Conservation (phyloP, 2,797 vertebrate species). For the Betta splendens region DNA sequence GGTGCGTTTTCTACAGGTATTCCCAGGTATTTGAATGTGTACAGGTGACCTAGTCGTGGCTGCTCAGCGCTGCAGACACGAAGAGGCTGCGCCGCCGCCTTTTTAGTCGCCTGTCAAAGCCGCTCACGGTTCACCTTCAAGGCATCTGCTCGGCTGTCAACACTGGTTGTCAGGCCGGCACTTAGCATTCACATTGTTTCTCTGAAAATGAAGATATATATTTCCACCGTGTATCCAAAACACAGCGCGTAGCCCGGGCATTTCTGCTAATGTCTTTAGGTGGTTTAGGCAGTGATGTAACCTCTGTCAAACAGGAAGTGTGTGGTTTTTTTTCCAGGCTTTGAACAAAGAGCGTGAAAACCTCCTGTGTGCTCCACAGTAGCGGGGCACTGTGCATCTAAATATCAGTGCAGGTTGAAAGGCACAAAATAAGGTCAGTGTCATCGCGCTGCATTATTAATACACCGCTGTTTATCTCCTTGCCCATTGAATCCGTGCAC, state of each 20-base stretch:
- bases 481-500: slow-evolving; percentile 76
- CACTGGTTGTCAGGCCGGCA: slow-evolving; percentile 73
- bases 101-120: slow-evolving; percentile 76
- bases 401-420: slow-evolving; percentile 85
- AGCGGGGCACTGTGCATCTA: slow-evolving; percentile 79
- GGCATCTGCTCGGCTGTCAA: slow-evolving; percentile 78
- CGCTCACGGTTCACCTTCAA: slow-evolving; percentile 77
- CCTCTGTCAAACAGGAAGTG: slow-evolving; percentile 78
- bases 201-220: slow-evolving; percentile 73
- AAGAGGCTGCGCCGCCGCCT: slow-evolving; percentile 57
- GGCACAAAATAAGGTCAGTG: slow-evolving; percentile 86
- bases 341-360: slow-evolving; percentile 79
- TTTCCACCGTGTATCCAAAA: slow-evolving; percentile 60
- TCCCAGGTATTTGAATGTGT: slow-evolving; percentile 26
- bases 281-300: slow-evolving; percentile 76
- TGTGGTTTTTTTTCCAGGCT: slow-evolving; percentile 55
- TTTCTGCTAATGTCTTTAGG: slow-evolving; percentile 76
- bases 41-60: slow-evolving; percentile 41
- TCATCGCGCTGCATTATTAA: slow-evolving; percentile 85
- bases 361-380: slow-evolving; percentile 74
- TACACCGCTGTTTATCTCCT: slow-evolving; percentile 81
- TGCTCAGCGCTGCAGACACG: slow-evolving; percentile 48
- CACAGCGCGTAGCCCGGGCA: slow-evolving; percentile 45
- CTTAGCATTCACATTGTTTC: slow-evolving; percentile 74
- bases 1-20: not conserved